Evolutionary conservation across 2,797 vertebrate genomes (phyloP).

Genomic region (Neosilurus hyrtlii): DNA sequence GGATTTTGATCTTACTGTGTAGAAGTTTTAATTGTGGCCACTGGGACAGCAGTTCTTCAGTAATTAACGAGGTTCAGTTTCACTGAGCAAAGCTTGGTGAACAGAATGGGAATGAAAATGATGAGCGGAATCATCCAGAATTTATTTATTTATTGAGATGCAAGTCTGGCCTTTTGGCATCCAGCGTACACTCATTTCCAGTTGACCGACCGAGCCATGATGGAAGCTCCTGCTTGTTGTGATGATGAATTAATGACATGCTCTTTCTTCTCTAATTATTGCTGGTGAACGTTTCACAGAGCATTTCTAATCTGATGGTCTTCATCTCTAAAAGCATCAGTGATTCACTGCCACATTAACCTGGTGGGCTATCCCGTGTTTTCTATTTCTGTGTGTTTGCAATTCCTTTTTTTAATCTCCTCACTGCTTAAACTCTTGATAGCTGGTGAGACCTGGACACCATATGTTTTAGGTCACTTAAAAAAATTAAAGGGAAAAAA

Average conservation of each 20-base stretch:
- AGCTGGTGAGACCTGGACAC: background rate
- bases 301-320: background rate
- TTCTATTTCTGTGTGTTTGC: background rate
- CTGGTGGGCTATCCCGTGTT: too few species aligned
- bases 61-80: conserved; percentile 8
- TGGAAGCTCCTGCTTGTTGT: too few species aligned
- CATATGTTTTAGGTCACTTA: background rate
- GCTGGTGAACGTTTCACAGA: background rate
- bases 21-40: conserved; percentile 30
- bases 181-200: background rate
- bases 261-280: background rate
- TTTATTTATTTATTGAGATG: background rate
- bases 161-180: background rate
- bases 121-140: background rate
- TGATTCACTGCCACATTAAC: background rate
- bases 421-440: background rate
- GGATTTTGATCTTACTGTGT: conserved; percentile 18
- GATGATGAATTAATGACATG: background rate
- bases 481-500: background rate
- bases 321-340: background rate
- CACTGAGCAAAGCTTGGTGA: background rate
- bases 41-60: background rate
- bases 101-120: background rate
- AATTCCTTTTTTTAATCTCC: background rate
- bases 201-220: background rate